Base-by-base conservation (phyloP, 2,797 vertebrate genomes). In the Holocentrus rufus region DNA sequence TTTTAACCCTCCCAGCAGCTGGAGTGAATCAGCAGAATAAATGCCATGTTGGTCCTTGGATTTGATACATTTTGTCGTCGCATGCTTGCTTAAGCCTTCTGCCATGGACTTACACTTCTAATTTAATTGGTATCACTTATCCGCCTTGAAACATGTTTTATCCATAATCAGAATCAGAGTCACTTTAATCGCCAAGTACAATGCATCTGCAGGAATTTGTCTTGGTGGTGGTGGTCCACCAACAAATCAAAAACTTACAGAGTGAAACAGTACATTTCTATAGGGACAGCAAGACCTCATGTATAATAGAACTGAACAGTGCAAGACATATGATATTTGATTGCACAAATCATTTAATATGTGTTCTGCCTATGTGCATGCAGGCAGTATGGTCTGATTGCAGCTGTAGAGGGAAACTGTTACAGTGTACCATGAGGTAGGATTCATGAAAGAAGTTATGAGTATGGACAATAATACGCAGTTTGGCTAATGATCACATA, bases 1-100 rank as follows among this genome's bases (percentile, higher is more conserved):
- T 67, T 84, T 77, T 79, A 79, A 52, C 56, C 62, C 25, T 62
- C 36, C 27, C 52, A 63, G 72, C 78, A 76, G 76, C 70, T 74
- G 59, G 69, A 47, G 55, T 77, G 66, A 83, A 78, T 85, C 80
- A 82, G 53, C 63, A 23, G 47, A 71, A 47, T 85, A 79, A 74
- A 85, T 75, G 64, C 46, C 46, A 57, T 65, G 66, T 70, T 65
- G 64, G 53, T 72, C 66, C 27, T 54, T 72, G 53, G 52, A 64
- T 80, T 2, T 69, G 60, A 81, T 70, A 56, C 31, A 27, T 69
- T 27, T 49, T 58, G 72, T 75, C 59, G 23, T 67, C 72, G 44
- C 39, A 56, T 67, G 34, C n/a, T 5, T 7, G 42, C 58, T 62
- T 20, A 56, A 49, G 53, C 42, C 56, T 42, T 66, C 18, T 25